Percentiles rank a stretch among this genome's conserved stretches.
Conservation (phyloP, 2,888 invertebrate genomes). For the Caenorhabditis imperialis region DNA sequence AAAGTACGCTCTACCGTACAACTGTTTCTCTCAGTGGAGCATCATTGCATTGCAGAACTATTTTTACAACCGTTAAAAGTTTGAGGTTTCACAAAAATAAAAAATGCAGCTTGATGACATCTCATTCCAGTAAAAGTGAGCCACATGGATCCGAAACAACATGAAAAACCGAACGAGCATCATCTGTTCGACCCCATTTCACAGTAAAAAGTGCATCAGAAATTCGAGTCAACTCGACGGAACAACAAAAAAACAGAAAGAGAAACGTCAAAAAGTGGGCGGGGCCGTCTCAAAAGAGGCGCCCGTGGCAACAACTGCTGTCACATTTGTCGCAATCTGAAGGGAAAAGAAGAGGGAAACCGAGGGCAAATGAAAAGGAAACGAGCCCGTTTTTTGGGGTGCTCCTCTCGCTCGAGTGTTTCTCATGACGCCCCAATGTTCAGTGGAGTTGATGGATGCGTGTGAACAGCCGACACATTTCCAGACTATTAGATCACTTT, state of each 20-base stretch:
- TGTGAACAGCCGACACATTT: slow-evolving; percentile 38
- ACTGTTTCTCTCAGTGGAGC: too few relatives aligned
- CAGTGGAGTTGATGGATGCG: slow-evolving; percentile 40
- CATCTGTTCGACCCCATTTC: too few relatives aligned
- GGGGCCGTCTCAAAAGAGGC: slow-evolving; percentile 15
- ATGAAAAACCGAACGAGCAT: too few relatives aligned
- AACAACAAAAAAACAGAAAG: slow-evolving; percentile 1
- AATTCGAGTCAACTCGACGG: slow-evolving; percentile 9
- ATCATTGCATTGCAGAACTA: too few relatives aligned
- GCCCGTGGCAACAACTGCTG: slow-evolving; percentile 48
- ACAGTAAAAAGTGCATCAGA: slow-evolving; percentile 25
- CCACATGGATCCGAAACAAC: background rate
- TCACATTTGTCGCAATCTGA: slow-evolving; percentile 38
- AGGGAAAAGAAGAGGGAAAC: slow-evolving; percentile 8
- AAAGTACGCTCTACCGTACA: too few relatives aligned
- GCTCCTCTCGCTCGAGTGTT: slow-evolving; percentile 3
- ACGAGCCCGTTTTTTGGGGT: slow-evolving; percentile 28
- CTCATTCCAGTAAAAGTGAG: too few relatives aligned
- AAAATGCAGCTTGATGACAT: too few relatives aligned
- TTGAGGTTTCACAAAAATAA: too few relatives aligned
- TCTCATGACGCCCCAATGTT: slow-evolving; percentile 47
- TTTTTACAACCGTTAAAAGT: too few relatives aligned
- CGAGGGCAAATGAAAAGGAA: slow-evolving; percentile 9
- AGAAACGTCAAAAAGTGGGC: background rate
- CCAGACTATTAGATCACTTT: background rate